Base-by-base conservation (phyloP, 2,888 invertebrate genomes). In the Macrostomum cliftonense region DNA sequence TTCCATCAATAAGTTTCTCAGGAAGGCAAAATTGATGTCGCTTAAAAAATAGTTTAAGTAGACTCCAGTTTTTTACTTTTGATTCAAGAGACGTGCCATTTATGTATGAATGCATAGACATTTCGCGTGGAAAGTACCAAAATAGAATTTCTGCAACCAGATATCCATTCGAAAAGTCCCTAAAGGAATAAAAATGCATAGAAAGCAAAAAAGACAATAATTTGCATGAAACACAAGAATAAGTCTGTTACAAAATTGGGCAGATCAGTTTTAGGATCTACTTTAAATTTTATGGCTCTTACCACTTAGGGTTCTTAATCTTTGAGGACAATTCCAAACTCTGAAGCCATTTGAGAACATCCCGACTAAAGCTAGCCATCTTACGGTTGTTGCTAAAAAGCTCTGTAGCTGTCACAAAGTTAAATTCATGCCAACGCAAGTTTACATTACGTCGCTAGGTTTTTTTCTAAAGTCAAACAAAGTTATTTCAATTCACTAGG, bases 161-260 rank as follows among this genome's bases (percentile, higher is more conserved):
- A 52, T 64, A 68, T n/a, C 70, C 70, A 59, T 69, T 70, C 20
- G 66, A 58, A 14, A 69, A 52, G 51, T 69, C 68, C 68, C 68
- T 68, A 57, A 37, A 61, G 56, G 47, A 42, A 17, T 42, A 43
- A 42, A n/a, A n/a, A n/a, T n/a, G n/a, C n/a, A n/a, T n/a, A n/a
- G n/a, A n/a, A n/a, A n/a, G n/a, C n/a, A n/a, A n/a, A n/a, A n/a
- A n/a, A n/a, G n/a, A 28, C 28, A 9, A 28, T 4, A 28, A 28
- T 28, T 28, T 28, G 28, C 9, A 28, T 28, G 28, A 28, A 28
- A 28, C 28, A 7, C 9, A 4, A 28, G 28, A 7, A 28, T 9
- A 28, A 28, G 9, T 7, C 5, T 28, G 28, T n/a, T n/a, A n/a
- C n/a, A 28, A 28, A 7, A 28, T 28, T 28, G 28, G 28, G 28